Base-by-base conservation (phyloP, 2,113 vertebrate species). In the Cavia porcellus region DNA sequence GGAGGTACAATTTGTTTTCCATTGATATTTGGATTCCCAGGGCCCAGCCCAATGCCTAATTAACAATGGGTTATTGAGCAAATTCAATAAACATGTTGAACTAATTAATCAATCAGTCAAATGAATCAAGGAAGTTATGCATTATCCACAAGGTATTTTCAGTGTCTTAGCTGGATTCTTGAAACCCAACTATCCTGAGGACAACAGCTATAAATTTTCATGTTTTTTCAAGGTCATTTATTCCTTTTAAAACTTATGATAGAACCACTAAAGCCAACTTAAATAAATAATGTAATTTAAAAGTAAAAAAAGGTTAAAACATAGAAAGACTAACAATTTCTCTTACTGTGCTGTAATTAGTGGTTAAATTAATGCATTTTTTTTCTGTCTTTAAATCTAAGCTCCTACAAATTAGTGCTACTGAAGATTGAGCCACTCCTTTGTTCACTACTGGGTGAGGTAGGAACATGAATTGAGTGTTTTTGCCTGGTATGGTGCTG, bases 301-400 rank as follows among this genome's bases (percentile, higher is more conserved):
- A 95, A 42, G 47, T 81, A 57, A 91, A 35, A 88, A 86, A 92
- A 96, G 77, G 15, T 57, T 94, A 66, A 92, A 42, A 92, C 55
- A 62, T 45, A 83, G 14, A 45, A 68, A 72, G 79, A 62, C 38
- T 50, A 45, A 7, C 81, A 38, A 57, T 6, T 50, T 86, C 72
- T 86, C 38, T 95, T 87, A 90, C 17, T 83, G 25, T 59, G 47
- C 59, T 92, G 24, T n/a, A 85, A 64, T 12, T 59, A 92, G 45
- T 66, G 32, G 45, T 93, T 89, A 92, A 86, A 70, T 62, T 47
- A 89, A 82, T 70, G 30, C 30, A 77, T n/a, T n/a, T 45, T 66
- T 62, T 61, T 28, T 32, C 59, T 62, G 38, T 90, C 42, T 92
- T 57, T 62, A 70, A 80, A 30, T 68, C 17, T 85, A 70, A 93